A percentile compares a stretch with the other conserved stretches of the same genome.
Conservation (phyloP, 2,888 invertebrate genomes). For the Ophonus ardosiacus region DNA sequence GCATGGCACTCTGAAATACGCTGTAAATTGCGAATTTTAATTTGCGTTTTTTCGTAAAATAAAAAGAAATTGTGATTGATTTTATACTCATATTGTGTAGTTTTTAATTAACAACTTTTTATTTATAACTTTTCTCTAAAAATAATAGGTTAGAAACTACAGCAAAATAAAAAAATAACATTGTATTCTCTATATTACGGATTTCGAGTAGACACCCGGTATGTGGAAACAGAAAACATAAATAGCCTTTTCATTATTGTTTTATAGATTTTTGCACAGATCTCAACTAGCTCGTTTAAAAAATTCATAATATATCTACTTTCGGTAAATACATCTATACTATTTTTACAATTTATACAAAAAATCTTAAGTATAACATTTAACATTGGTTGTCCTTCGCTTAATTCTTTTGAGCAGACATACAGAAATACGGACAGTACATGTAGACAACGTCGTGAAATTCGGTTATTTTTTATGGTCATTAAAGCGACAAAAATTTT, state of each 20-base stretch:
- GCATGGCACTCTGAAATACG: too few species aligned
- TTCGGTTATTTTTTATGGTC: slow-evolving; percentile 23
- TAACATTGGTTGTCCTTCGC: slow-evolving; percentile 30
- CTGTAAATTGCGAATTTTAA: too few species aligned
- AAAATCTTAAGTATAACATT: slow-evolving; percentile 23
- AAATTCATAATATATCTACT: slow-evolving; percentile 10
- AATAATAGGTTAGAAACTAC: too few species aligned
- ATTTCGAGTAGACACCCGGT: too few species aligned
- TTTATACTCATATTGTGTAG: too few species aligned
- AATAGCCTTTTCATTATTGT: slow-evolving; percentile 7
- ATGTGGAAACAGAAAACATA: slow-evolving; percentile 12
- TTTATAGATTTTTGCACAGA: background rate
- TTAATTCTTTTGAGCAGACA: slow-evolving; percentile 12
- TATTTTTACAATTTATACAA: slow-evolving; percentile 25
- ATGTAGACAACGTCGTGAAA: slow-evolving; percentile 19
- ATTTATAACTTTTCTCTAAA: too few species aligned
- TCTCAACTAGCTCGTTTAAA: slow-evolving; percentile 22
- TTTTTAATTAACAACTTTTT: too few species aligned
- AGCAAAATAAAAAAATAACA: too few species aligned
- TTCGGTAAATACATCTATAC: slow-evolving; percentile 20
- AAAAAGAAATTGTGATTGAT: too few species aligned
- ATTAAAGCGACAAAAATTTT: slow-evolving; percentile 4
- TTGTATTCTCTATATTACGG: too few species aligned
- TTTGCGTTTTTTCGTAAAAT: too few species aligned
- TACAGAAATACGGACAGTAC: slow-evolving; percentile 4